Percentiles rank a stretch among this genome's conserved stretches.
Conservation (phyloP, 2,113 vertebrate species). For the Ctenodactylus gundi region DNA sequence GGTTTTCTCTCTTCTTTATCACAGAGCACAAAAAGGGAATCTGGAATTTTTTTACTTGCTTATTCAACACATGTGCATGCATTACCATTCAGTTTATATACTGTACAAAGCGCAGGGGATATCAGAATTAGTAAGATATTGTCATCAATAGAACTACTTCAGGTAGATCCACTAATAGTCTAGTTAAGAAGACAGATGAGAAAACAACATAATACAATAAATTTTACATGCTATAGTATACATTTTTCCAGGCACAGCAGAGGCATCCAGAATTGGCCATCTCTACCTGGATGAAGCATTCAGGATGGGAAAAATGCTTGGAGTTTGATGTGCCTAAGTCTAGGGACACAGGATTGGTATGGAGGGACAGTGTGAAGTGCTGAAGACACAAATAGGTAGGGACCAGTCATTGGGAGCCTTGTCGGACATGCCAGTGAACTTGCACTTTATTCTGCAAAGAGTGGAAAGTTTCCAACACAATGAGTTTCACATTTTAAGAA, state of each 20-base stretch:
- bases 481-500: constrained; percentile 15
- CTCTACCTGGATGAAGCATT: background rate
- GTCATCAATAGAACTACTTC: background rate
- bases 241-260: background rate
- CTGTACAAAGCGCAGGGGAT: background rate
- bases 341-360: background rate
- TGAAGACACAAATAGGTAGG: background rate
- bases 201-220: background rate
- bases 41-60: background rate
- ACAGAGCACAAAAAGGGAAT: background rate
- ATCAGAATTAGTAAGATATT: background rate
- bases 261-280: background rate
- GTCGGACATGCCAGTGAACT: background rate
- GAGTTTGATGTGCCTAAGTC: background rate
- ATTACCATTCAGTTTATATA: constrained; percentile 27
- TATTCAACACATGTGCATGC: constrained; percentile 20
- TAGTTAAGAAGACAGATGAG: background rate
- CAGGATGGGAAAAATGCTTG: background rate
- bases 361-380: background rate
- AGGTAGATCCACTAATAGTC: background rate
- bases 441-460: constrained; percentile 16
- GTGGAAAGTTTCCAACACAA: background rate
- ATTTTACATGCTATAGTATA: background rate
- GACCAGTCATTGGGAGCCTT: background rate
- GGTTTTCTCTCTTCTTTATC: background rate